Percentiles rank a stretch among this genome's conserved stretches.
Conservation (phyloP, 2,797 vertebrate genomes). For the Loris lydekkerianus region DNA sequence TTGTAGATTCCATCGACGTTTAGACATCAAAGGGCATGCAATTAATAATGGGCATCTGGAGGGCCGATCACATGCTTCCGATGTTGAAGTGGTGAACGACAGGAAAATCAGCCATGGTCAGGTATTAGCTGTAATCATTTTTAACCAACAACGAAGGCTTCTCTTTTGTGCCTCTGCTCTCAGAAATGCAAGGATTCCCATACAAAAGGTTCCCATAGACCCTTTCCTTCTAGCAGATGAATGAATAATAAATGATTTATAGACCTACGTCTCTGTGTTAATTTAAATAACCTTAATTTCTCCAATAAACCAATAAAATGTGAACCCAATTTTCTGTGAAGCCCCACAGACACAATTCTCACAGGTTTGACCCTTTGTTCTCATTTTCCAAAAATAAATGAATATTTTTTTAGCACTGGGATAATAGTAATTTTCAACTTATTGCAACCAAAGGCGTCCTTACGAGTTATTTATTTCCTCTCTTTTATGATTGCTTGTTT, state of each 20-base stretch:
- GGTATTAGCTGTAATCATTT: constrained; percentile 78
- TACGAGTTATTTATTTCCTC: constrained; percentile 63
- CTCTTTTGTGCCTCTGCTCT: constrained; percentile 66
- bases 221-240: constrained; percentile 38
- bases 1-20: constrained; percentile 77
- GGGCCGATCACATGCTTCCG: constrained; percentile 78
- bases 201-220: not conserved
- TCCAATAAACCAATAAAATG: constrained; percentile 37
- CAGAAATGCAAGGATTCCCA: not conserved
- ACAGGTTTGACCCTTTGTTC: not conserved
- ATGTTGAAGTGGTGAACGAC: constrained; percentile 67
- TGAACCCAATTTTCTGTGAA: constrained; percentile 44
- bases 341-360: not conserved
- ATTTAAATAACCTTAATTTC: constrained; percentile 67
- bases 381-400: constrained; percentile 60
- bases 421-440: constrained; percentile 16
- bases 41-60: constrained; percentile 83
- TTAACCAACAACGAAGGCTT: constrained; percentile 64
- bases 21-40: constrained; percentile 79
- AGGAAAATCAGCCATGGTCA: constrained; percentile 73
- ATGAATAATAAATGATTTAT: constrained; percentile 36
- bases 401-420: constrained; percentile 56
- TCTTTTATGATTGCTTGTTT: constrained; percentile 74
- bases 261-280: not conserved
- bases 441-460: constrained; percentile 51